Evolutionary conservation across 2,888 invertebrate species (phyloP).

Genomic region (Lasioglossum zephyrum): DNA sequence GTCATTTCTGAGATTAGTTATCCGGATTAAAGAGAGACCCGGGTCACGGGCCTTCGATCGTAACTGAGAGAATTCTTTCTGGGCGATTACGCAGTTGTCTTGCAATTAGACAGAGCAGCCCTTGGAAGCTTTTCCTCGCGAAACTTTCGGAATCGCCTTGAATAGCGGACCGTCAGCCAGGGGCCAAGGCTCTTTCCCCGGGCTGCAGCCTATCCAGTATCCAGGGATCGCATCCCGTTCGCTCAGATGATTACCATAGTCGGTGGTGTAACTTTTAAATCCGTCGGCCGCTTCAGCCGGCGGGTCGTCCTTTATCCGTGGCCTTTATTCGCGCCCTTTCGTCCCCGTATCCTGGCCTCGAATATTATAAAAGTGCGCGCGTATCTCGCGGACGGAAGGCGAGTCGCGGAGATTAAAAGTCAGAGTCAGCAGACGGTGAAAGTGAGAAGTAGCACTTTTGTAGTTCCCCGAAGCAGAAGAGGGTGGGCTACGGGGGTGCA

Average conservation of each 20-base stretch:
- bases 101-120: constrained; percentile 1
- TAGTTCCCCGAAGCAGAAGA: constrained; percentile 44
- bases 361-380: constrained; percentile 64
- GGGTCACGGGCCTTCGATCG: too few species aligned
- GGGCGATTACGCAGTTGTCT: background rate
- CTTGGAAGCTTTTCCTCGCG: background rate
- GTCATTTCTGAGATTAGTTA: background rate
- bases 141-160: background rate
- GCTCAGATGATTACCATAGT: constrained; percentile 29
- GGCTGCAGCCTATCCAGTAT: background rate
- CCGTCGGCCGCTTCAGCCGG: constrained; percentile 17
- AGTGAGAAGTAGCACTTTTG: constrained; percentile 67
- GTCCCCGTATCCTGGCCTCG: constrained; percentile 7
- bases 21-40: background rate
- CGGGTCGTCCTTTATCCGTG: constrained; percentile 32
- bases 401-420: constrained; percentile 65
- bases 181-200: background rate
- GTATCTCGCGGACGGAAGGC: constrained; percentile 28
- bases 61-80: background rate
- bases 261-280: constrained; percentile 60
- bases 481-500: background rate
- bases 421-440: constrained; percentile 63
- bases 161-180: background rate
- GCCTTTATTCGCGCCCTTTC: constrained; percentile 47
- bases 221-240: constrained; percentile 43